Base-by-base conservation (phyloP, 92 coral and sea anemone genomes). In the Porites lobata region DNA sequence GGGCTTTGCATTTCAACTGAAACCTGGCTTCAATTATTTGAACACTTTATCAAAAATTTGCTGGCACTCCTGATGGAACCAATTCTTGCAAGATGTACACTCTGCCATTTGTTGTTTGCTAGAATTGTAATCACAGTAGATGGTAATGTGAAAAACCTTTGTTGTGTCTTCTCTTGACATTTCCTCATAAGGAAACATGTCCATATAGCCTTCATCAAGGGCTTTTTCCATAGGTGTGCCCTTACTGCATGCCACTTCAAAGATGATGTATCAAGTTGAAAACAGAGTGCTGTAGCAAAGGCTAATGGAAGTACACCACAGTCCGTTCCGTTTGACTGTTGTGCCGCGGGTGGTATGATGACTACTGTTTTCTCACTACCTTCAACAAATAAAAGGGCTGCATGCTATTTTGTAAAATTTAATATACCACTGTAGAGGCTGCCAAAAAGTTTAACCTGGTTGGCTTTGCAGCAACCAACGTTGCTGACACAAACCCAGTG, bases 401-500 rank as follows among this genome's bases (percentile, higher is more conserved):
- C 91, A 19, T 87, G 91, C 65, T 52, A 21, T 53, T 61, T 61
- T 1, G 87, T 72, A 4, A 24, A 69, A 8, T 74, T 81, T 4
- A 87, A 53, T 18, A 87, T 21, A 8, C 75, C 67, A 32, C 85
- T 80, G 58, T 71, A 87, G 24, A 22, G 24, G 24, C 24, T 82
- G 32, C 81, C 88, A 82, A 82, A 82, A 14, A 88, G 82, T 13
- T 76, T 74, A 1, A 82, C 19, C 21, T 77, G 9, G 50, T 85
- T 85, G 52, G 17, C 8, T 5, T 21, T 7, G 17, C 21, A 2
- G 51, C 83, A 82, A 9, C 88, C 82, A 73, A 88, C 50, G 63
- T 43, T 88, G 78, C 76, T 74, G 12, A 82, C 88, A 82, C 88
- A 74, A 15, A 88, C 70, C 91, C 87, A 88, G 69, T 88, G 87